Evolutionary conservation across 2,888 invertebrate species (phyloP), one percentile per base, ranked within the genome.

Genomic region (Drosophila mayaguana): DNA sequence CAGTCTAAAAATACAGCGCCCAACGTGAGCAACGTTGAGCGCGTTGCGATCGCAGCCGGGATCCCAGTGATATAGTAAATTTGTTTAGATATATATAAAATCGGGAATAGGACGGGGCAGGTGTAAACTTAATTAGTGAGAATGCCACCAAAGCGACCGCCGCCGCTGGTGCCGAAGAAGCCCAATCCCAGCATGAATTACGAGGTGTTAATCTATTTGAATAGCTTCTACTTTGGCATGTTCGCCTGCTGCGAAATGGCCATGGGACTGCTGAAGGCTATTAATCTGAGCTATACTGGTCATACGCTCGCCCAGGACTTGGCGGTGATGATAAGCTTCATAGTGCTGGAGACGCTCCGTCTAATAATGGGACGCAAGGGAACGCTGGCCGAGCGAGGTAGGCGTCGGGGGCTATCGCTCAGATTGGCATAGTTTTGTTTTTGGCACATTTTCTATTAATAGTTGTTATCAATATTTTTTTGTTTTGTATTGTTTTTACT

Each of bases 171-270:
- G 80, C 91, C 91, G 2, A 91, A 89, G 74, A 95, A 95, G 94
- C 94, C 96, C 87, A 96, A 96, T 92, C 96, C 96, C 8, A 96
- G 96, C 88, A 93, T 97, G 91, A 96, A 96, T 9, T 97, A 97
- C 89, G 97, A 97, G 94, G 96, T 97, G 92, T 93, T 97, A 40
- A 94, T 97, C 83, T 97, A 97, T 92, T 93, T 97, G 72, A 97
- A 97, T 93, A 96, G 96, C 46, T 97, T 97, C 93, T 97, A 97
- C 93, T 96, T 97, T 91, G 96, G 96, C 75, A 95, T 97, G 95
- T 97, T 97, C 92, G 95, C 96, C 43, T 95, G 96, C 60, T 96
- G 96, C 92, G 97, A 97, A 94, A 94, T 96, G 78, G 95, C 96
- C 54, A 96, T 97, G 95, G 96, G 96, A 70, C 94, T 96, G 75